Conservation (phyloP, 2,888 invertebrate species). For the Rutpela maculata region DNA sequence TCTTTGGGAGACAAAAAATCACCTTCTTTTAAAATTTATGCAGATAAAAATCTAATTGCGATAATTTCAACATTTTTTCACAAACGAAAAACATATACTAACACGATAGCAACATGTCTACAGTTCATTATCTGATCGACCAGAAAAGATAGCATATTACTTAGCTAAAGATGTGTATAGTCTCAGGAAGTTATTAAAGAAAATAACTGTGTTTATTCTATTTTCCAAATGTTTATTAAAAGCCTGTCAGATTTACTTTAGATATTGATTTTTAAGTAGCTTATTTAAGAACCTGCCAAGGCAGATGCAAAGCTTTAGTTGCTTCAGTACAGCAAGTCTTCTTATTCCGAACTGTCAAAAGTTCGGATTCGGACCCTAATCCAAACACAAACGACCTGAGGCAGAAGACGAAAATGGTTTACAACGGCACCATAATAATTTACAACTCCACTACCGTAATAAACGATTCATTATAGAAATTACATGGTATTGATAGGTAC, state of each 20-base stretch:
- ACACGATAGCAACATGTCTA: no score
- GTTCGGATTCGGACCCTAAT: constrained; percentile 33
- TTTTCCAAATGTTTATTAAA: constrained; percentile 7
- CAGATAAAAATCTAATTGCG: no score
- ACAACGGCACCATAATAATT: constrained; percentile 16
- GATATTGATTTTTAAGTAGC: background rate
- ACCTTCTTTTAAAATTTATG: no score
- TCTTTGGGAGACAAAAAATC: no score
- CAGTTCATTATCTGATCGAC: no score
- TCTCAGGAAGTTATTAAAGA: background rate
- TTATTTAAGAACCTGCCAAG: background rate
- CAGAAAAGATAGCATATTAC: no score
- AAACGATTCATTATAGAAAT: constrained; percentile 23
- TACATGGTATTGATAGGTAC: background rate
- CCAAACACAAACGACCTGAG: constrained; percentile 33
- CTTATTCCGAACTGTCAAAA: constrained; percentile 29
- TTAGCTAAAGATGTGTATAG: background rate
- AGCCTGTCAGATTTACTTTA: background rate
- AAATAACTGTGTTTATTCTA: background rate
- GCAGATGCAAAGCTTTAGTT: constrained; percentile 21
- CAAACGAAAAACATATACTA: no score
- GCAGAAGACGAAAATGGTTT: constrained; percentile 15
- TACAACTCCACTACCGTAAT: constrained; percentile 1
- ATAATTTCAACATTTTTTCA: no score
- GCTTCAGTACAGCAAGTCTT: background rate